A percentile compares a stretch with the other conserved stretches of the same genome.
These are phyloP conservation scores for Epinotia ramella DNA, from an alignment of 2,888 invertebrate species.

Conservation along the genomic window DNA sequence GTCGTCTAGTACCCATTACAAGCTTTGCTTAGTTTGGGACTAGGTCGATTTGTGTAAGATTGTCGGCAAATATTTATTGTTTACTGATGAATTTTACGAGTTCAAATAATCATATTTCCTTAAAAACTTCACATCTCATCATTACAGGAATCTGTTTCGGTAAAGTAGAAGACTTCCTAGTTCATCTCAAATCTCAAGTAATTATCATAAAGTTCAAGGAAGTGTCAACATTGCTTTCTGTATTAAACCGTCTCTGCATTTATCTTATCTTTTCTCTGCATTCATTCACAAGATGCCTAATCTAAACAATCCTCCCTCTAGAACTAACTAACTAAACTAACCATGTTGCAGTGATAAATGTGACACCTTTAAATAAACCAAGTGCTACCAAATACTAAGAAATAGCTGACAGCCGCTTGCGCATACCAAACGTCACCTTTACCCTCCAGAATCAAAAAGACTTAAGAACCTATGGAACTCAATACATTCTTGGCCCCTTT, in stretches of 20 bases:
- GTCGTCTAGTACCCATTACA: too few species aligned
- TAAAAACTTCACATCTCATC: too few species aligned
- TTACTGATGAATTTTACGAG: too few species aligned
- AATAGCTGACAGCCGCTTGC: constrained; percentile 18
- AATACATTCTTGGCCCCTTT: background rate
- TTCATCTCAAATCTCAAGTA: too few species aligned
- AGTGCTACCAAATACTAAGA: constrained; percentile 29
- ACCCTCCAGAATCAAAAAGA: background rate
- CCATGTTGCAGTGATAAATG: constrained; percentile 21
- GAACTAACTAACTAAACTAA: constrained; percentile 16
- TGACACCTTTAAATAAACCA: constrained; percentile 29
- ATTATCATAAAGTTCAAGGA: too few species aligned
- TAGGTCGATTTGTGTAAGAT: too few species aligned
- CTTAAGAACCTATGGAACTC: background rate
- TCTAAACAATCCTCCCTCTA: background rate
- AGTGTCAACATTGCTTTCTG: too few species aligned
- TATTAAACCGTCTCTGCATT: background rate
- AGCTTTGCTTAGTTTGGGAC: too few species aligned
- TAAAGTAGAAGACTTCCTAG: too few species aligned
- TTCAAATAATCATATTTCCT: too few species aligned
- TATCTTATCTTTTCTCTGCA: background rate
- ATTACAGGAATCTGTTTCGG: too few species aligned
- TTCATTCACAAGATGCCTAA: background rate
- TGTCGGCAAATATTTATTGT: too few species aligned
- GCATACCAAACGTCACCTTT: constrained; percentile 29